Evolutionary conservation across 2,797 vertebrate species (phyloP).

Genomic region (Coranthus polyacanthus): DNA sequence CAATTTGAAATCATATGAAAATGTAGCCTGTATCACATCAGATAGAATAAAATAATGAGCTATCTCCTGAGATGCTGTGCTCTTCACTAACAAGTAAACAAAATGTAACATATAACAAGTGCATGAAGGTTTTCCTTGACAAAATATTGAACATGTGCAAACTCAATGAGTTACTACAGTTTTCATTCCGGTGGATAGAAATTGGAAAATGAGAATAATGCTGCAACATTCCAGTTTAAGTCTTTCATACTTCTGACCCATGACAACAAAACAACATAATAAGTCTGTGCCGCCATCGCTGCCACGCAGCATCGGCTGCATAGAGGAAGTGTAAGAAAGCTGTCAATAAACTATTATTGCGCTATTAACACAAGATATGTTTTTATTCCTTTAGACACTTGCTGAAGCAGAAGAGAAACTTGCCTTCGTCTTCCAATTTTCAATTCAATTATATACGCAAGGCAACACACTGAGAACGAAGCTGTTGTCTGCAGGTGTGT

Average conservation of each 20-base stretch:
- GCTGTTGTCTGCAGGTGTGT: constrained; percentile 34
- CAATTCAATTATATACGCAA: constrained; percentile 61
- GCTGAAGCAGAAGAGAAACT: constrained; percentile 44
- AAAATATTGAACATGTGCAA: too few species aligned
- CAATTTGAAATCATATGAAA: too few species aligned
- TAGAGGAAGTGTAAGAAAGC: constrained; percentile 36
- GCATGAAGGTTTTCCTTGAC: too few species aligned
- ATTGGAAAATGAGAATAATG: constrained; percentile 49
- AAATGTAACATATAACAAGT: too few species aligned
- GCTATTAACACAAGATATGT: constrained; percentile 42
- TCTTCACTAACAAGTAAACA: too few species aligned
- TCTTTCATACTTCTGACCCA: constrained; percentile 60
- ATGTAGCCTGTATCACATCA: too few species aligned
- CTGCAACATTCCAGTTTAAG: constrained; percentile 26
- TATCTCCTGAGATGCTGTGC: too few species aligned
- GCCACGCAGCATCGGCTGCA: constrained; percentile 17
- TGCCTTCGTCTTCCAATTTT: constrained; percentile 48
- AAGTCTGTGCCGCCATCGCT: constrained; percentile 12
- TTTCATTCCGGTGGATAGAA: constrained; percentile 17
- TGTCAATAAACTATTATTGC: constrained; percentile 22
- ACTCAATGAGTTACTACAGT: too few species aligned
- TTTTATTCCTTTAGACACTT: constrained; percentile 43
- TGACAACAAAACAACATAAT: constrained; percentile 67
- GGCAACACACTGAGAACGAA: constrained; percentile 25
- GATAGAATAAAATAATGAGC: too few species aligned